Evolutionary conservation across 2,113 vertebrate species (phyloP), one percentile per base, ranked within the genome.

Genomic region (Progne subis): DNA sequence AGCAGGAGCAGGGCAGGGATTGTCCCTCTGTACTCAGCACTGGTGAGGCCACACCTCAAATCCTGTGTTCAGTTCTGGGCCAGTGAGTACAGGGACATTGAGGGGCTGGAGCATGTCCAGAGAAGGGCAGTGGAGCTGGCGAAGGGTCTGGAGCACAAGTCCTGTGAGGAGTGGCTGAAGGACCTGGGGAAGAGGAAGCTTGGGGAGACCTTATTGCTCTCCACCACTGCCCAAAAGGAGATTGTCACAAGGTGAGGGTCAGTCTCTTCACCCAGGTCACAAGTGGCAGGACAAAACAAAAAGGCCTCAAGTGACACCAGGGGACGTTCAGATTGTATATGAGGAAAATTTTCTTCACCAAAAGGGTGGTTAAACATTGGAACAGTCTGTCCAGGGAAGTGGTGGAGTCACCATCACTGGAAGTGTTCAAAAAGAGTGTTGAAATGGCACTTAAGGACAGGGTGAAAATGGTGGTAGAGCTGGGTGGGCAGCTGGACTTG

Each of bases 21-120:
- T 3, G 8, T 11, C 1, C 11, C 26, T 11, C 37, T 46, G 19
- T 6, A 11, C 50, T 23, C 0, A 0, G 59, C 39, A 6, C 52
- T 34, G 52, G 2, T 18, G 59, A 53, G 39, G 11, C 24, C 17
- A 11, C 12, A 72, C 6, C 44, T 71, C 6, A 6, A 53, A 14
- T 41, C 1, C 9, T 32, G 15, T 17, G 7, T 18, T 1, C 32
- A 39, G 9, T 57, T 78, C 12, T 25, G 31, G 32, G 8, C 3
- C 18, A 3, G 19, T 29, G 28, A 11, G 0, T 1, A 3, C 20
- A 41, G 12, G 23, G 9, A 25, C 26, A 25, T 5, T 32, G 26
- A 43, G 23, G 11, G 3, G 44, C 28, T 64, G 28, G 28, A 64
- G 15, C 0, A 0, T 5, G 14, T 29, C 50, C 50, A 71, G 49